phyloP scores from a whole-genome alignment of 1,140 invertebrate species.

The Achatina immaculata region DNA sequence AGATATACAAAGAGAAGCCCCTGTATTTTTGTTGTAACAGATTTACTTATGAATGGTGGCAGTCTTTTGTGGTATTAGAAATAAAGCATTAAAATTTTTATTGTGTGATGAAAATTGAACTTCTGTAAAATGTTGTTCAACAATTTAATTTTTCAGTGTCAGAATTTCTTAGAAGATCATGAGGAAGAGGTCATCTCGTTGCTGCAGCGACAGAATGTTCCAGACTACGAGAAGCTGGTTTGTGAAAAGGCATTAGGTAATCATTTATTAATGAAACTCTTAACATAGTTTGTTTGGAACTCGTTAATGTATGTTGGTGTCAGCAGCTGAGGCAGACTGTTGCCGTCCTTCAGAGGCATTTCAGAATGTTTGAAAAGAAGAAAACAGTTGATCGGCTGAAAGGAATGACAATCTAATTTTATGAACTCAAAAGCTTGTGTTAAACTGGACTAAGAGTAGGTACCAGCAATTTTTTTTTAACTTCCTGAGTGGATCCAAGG shows the following conservation, averaged over 20 bases:
- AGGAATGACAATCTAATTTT: background rate
- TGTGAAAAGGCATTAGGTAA: constrained; percentile 46
- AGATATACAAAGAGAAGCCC: too few species aligned
- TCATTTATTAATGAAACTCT: background rate
- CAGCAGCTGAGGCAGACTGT: background rate
- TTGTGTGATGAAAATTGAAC: too few species aligned
- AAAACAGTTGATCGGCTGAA: background rate
- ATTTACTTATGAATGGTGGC: too few species aligned
- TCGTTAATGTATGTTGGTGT: background rate
- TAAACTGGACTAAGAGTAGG: too few species aligned
- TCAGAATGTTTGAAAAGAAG: background rate
- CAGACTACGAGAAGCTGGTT: constrained; percentile 40
- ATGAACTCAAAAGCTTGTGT: too few species aligned
- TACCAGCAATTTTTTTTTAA: too few species aligned
- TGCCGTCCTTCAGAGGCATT: background rate
- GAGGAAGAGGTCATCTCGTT: constrained; percentile 57
- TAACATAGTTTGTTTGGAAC: background rate
- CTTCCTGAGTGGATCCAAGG: too few species aligned
- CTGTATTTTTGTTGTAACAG: too few species aligned
- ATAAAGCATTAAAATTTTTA: too few species aligned
- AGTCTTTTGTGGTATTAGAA: too few species aligned
- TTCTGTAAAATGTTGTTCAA: too few species aligned
- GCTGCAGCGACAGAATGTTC: constrained; percentile 41
- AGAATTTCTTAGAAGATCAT: constrained; percentile 55
- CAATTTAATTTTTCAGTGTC: constrained; percentile 49